Evolutionary conservation across 2,797 vertebrate genomes (phyloP).

Genomic region (Aeoliscus strigatus): DNA sequence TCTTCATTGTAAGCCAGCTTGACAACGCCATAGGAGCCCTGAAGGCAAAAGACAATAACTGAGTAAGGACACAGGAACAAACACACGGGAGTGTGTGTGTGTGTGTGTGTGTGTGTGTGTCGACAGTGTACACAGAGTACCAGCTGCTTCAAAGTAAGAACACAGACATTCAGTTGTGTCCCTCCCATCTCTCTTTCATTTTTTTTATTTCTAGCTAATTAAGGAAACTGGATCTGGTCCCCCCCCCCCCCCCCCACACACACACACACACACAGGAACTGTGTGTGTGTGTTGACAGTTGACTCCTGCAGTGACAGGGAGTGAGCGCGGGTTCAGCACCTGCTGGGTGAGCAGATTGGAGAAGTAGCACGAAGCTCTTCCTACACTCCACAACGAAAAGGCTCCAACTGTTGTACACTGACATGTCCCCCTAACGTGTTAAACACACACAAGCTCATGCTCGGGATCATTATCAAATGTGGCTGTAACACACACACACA

Average conservation of each 20-base stretch:
- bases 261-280: constrained; percentile 45
- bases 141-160: constrained; percentile 60
- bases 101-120: constrained; percentile 47
- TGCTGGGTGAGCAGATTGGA: constrained; percentile 71
- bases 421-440: constrained; percentile 13
- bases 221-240: constrained; percentile 53
- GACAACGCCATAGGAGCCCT: constrained; percentile 98
- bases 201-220: constrained; percentile 62
- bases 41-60: constrained; percentile 18
- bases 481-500: constrained; percentile 20
- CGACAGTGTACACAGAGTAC: constrained; percentile 35
- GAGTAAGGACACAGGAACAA: constrained; percentile 21
- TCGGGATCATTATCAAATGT: too few species aligned
- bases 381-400: constrained; percentile 51
- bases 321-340: constrained; percentile 33
- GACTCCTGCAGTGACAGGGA: constrained; percentile 18
- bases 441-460: constrained; percentile 11
- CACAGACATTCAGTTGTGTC: constrained; percentile 54
- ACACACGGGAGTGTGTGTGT: constrained; percentile 24
- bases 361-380: constrained; percentile 48
- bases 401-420: constrained; percentile 26
- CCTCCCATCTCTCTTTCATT: constrained; percentile 46
- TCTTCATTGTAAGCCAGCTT: constrained; percentile 99
- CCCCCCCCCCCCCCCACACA: too few species aligned
- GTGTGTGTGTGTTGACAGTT: constrained; percentile 23